A percentile compares a stretch with the other conserved stretches of the same genome.
Evolutionary conservation across 2,888 invertebrate species (phyloP).

Genomic region (Anticlea derivata): DNA sequence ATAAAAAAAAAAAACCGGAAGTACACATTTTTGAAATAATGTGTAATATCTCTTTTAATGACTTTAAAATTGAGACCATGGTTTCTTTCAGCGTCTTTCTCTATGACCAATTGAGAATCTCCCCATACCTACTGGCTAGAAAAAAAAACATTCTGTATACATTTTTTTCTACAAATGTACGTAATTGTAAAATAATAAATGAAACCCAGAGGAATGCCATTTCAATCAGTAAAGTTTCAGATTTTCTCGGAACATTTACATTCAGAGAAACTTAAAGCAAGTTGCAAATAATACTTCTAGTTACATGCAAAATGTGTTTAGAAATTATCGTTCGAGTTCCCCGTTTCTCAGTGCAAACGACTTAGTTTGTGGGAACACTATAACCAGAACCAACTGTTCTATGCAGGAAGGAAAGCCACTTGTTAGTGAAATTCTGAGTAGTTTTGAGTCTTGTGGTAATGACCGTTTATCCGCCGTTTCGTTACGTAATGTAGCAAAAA

Average conservation of each 20-base stretch:
- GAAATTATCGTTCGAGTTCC: slow-evolving; percentile 22
- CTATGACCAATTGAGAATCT: no score
- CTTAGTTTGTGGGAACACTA: slow-evolving; percentile 32
- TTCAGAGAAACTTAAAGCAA: slow-evolving; percentile 1
- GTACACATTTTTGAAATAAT: no score
- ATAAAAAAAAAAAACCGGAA: no score
- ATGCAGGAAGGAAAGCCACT: slow-evolving; percentile 43
- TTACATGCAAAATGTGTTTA: slow-evolving; percentile 18
- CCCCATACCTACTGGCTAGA: no score
- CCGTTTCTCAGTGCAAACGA: slow-evolving; percentile 27
- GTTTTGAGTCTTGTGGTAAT: slow-evolving; percentile 53
- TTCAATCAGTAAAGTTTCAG: not conserved
- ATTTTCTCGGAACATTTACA: not conserved
- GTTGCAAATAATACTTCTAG: slow-evolving; percentile 13
- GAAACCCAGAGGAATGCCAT: slow-evolving; percentile 33
- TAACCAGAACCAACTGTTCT: slow-evolving; percentile 32
- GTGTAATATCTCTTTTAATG: no score
- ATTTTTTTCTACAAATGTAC: no score
- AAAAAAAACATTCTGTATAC: no score
- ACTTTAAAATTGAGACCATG: no score
- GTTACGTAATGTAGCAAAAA: slow-evolving; percentile 40
- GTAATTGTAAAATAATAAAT: no score
- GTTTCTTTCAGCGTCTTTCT: no score
- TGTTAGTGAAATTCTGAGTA: slow-evolving; percentile 40
- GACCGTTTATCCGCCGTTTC: slow-evolving; percentile 56